These are phyloP conservation scores for Ochlodes sylvanus DNA, from an alignment of 2,888 invertebrate species.

Conservation along the genomic window DNA sequence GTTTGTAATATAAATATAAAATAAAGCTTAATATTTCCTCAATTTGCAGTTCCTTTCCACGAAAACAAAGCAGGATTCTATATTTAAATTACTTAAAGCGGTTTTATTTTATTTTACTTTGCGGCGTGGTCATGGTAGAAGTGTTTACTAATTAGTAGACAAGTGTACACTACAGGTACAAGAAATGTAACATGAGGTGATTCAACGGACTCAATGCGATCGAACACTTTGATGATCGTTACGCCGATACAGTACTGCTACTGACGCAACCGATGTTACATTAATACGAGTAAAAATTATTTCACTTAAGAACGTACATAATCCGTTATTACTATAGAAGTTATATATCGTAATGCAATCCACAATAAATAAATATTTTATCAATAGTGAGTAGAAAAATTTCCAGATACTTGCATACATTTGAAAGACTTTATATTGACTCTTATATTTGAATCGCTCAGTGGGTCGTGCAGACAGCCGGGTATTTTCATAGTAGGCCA, in stretches of 20 bases:
- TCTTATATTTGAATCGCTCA: too few relatives aligned
- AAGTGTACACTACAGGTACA: neutral
- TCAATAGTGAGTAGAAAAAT: neutral
- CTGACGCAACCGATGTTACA: slow-evolving; percentile 7
- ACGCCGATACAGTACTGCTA: neutral
- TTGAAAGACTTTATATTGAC: too few relatives aligned
- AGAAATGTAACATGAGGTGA: neutral
- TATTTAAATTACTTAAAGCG: too few relatives aligned
- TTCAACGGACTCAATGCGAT: neutral
- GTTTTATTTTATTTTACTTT: too few relatives aligned
- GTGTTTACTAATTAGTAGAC: neutral
- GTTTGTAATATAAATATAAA: too few relatives aligned
- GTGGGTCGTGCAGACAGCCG: too few relatives aligned
- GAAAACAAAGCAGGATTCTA: too few relatives aligned
- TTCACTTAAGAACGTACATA: neutral
- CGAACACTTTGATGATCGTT: slow-evolving; percentile 7
- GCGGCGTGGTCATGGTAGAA: neutral
- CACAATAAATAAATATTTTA: neutral
- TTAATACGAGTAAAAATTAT: neutral
- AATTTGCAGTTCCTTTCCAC: too few relatives aligned
- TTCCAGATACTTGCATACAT: too few relatives aligned
- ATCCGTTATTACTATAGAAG: neutral
- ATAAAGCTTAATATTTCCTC: too few relatives aligned
- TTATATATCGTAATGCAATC: neutral
- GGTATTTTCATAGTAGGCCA: too few relatives aligned